Evolutionary conservation across 2,888 invertebrate genomes (phyloP).

Genomic region (Laspeyria flexula): DNA sequence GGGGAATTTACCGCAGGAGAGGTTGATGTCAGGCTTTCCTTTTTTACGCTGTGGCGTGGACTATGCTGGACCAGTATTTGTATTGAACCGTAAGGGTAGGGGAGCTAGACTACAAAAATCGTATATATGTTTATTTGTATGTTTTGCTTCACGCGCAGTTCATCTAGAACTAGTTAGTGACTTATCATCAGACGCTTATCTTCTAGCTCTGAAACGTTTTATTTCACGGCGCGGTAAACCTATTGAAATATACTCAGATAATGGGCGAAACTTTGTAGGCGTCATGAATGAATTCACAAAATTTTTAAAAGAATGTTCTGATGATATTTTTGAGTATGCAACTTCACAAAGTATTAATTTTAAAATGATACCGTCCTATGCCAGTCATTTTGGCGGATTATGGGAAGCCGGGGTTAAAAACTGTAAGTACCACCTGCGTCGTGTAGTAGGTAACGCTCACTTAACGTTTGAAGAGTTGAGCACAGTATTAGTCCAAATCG

Average conservation of each 20-base stretch:
- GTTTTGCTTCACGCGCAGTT: neutral
- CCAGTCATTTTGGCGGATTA: constrained; percentile 10
- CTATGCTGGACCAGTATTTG: constrained; percentile 2
- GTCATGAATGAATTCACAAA: neutral
- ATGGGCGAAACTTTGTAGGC: neutral
- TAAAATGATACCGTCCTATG: constrained; percentile 2
- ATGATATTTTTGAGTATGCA: neutral
- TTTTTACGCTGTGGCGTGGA: constrained; percentile 1
- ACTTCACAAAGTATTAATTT: neutral
- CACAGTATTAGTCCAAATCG: neutral
- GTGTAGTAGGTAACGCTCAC: neutral
- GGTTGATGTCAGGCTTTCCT: neutral
- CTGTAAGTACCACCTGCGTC: constrained; percentile 1
- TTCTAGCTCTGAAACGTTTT: neutral
- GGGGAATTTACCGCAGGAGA: neutral
- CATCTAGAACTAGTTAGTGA: constrained; percentile 1
- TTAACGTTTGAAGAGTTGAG: neutral
- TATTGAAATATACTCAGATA: neutral
- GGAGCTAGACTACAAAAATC: neutral
- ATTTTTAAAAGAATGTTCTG: neutral
- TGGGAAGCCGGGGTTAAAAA: constrained; percentile 8
- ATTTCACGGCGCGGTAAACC: neutral
- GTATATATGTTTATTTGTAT: constrained; percentile 2
- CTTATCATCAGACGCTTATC: neutral
- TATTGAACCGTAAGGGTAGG: neutral